phyloP scores from a whole-genome alignment of 37 sponge, comb jelly and placozoan species.

The Hormiphora californensis region DNA sequence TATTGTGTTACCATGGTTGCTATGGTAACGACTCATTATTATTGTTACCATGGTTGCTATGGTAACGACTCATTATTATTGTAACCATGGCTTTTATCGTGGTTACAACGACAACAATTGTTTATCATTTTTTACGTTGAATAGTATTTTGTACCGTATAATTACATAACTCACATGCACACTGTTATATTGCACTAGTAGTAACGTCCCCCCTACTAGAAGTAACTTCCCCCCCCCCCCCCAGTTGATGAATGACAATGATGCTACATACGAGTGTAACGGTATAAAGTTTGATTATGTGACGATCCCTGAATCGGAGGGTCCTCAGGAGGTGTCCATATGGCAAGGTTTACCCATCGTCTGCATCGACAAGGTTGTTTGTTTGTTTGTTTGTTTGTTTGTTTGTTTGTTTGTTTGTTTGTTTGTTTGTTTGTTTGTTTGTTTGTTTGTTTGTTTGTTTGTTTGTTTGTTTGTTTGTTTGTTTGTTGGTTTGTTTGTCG shows the following conservation, averaged over 20 bases:
- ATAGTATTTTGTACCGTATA: no score
- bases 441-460: background rate
- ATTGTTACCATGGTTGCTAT: no score
- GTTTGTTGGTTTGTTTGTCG: background rate
- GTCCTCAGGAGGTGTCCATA: background rate
- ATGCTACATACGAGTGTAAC: conserved; percentile 5
- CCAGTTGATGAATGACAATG: background rate
- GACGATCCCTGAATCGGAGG: background rate
- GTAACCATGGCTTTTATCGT: no score
- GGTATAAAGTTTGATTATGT: background rate
- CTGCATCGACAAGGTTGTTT: conserved; percentile 22
- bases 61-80: no score
- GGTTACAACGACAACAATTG: no score
- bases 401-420: background rate
- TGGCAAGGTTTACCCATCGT: background rate
- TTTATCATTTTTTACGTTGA: no score
- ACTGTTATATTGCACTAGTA: no score
- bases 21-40: no score
- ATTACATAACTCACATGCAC: no score
- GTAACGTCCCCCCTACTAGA: background rate
- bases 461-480: background rate
- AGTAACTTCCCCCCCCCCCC: background rate
- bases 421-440: background rate
- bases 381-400: background rate
- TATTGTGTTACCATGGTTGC: no score